Base-by-base conservation (phyloP, 2,888 invertebrate genomes). In the Tiphia femorata region DNA sequence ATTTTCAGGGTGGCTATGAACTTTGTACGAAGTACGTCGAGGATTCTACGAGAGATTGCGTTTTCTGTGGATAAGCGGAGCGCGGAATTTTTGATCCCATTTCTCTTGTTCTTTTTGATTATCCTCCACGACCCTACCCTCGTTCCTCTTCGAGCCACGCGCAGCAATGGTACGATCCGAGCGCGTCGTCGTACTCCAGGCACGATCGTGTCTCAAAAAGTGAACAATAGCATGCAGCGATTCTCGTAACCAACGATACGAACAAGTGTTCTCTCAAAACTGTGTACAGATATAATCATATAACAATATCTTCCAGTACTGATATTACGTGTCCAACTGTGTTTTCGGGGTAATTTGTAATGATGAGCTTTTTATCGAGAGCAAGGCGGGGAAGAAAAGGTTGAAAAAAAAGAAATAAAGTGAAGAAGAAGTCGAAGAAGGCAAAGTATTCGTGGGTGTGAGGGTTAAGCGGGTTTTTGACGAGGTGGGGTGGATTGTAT, bases 201-300 rank as follows among this genome's bases (percentile, higher is more conserved):
- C 73, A 65, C 67, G 70, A 68, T 75, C 70, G 67, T 60, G 62
- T n/a, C n/a, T n/a, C n/a, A n/a, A n/a, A n/a, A n/a, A n/a, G n/a
- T n/a, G n/a, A n/a, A n/a, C 62, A 57, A 59, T 33, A 70, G 72
- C 82, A 82, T 82, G 81, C 81, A 81, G 72, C 74, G 70, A 72
- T 74, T 42, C 52, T 61, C 51, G 65, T 77, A 74, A 76, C 76
- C 78, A 80, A 77, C 71, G 69, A 75, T 77, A 75, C 73, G 70
- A 73, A 73, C 68, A 53, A 77, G 72, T 76, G 74, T 77, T 69
- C 69, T 57, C 58, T 63, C 50, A 63, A 67, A 55, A 58, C 53
- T 63, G 17, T 33, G 41, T 41, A 37, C 41, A 52, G 21, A 19
- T 46, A 44, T 56, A 30, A 20, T 14, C 54, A 52, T 50, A 56